These are phyloP conservation scores for Varanus salvator DNA, from an alignment of 2,113 vertebrate species.

Conservation along the genomic window DNA sequence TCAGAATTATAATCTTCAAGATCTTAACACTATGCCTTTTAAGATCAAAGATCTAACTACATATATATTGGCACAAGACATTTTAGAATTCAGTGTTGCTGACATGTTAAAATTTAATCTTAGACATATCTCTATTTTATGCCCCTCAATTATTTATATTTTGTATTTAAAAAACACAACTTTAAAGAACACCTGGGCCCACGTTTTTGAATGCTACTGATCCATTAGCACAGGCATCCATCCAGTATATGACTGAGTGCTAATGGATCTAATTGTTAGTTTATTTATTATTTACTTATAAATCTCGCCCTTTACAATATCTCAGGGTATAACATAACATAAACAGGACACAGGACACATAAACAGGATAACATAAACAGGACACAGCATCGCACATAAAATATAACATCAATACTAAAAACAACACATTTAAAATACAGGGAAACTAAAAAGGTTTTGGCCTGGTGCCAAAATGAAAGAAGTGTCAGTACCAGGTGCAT, in stretches of 20 bases:
- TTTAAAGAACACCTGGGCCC: not conserved
- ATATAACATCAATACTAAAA: too few relatives aligned
- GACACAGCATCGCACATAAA: too few relatives aligned
- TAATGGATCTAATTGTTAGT: not conserved
- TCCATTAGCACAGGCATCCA: not conserved
- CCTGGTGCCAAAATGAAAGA: too few relatives aligned
- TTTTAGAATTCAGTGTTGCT: not conserved
- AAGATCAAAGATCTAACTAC: not conserved
- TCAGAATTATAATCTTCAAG: not conserved
- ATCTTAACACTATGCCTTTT: not conserved
- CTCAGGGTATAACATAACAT: too few relatives aligned
- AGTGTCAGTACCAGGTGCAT: too few relatives aligned
- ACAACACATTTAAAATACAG: too few relatives aligned
- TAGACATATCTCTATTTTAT: not conserved
- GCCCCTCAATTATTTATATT: not conserved
- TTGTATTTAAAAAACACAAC: not conserved
- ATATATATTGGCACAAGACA: not conserved
- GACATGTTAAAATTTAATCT: not conserved
- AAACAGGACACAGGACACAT: too few relatives aligned
- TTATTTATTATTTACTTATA: too few relatives aligned
- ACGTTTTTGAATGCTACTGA: not conserved
- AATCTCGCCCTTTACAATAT: too few relatives aligned
- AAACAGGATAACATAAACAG: too few relatives aligned
- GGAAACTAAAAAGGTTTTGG: too few relatives aligned
- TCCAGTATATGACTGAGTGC: not conserved